Evolutionary conservation across 2,888 invertebrate genomes (phyloP), one percentile per base, ranked within the genome.

Genomic region (Pyrrhopygopsis socrates): DNA sequence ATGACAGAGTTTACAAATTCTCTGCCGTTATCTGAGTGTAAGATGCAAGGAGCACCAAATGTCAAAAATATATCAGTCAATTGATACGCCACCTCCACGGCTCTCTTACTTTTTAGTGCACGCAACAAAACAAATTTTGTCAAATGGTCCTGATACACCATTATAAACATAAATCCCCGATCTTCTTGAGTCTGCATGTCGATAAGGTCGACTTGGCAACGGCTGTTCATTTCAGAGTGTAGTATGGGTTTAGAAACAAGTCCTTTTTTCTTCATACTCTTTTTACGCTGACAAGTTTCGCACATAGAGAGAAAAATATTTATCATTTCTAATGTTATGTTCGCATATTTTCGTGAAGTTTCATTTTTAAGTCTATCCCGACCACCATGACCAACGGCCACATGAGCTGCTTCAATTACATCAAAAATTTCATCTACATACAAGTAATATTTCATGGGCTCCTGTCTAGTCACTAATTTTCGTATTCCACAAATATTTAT

Each of bases 81-180:
- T n/a, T 93, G 78, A 2, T 73, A 60, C 4, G 95, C 95, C 34
- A 96, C 95, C 86, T 97, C 96, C 74, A 81, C 89, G 3, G 96
- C 95, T 81, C 86, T 83, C 81, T 96, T 96, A 4, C 88, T 94
- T 90, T 93, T 86, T n/a, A 97, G 85, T 9, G 96, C 80, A 73
- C 96, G 88, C 8, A 97, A 89, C 18, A 93, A 71, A 27, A 96
- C 93, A 93, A 96, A 97, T 94, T 97, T 96, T n/a, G 96, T 97
- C 0, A 94, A 76, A 86, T 96, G 95, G 78, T 96, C 96, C 90
- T 96, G 96, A 79, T 96, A 96, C 5, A 95, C 94, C 78, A 96
- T 81, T 41, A 97, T 95, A 85, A 96, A 97, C 81, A 95, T 96
- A 87, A 84, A 95, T 38, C 94, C 81, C 24, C 88, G 87, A 92